Percentiles rank a stretch among this genome's conserved stretches.
These are phyloP conservation scores for Heliothis peltigera DNA, from an alignment of 2,888 invertebrate genomes.

Conservation along the genomic window DNA sequence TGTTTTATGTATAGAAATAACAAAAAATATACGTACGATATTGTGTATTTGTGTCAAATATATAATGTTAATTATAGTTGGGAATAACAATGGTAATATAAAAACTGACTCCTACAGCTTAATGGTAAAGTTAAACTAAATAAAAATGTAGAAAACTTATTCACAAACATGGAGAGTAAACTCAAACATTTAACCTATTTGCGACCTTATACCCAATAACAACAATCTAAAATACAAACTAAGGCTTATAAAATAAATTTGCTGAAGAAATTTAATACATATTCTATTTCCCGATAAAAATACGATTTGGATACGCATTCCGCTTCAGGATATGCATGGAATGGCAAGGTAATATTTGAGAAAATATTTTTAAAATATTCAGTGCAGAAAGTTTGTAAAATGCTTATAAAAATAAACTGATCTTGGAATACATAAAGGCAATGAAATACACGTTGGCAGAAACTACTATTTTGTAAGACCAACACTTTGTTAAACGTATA, in stretches of 20 bases:
- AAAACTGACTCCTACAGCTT: too few species aligned
- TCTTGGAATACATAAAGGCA: background rate
- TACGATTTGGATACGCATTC: constrained; percentile 63
- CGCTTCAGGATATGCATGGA: constrained; percentile 56
- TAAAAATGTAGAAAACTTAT: background rate
- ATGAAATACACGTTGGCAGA: background rate
- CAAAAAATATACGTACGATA: too few species aligned
- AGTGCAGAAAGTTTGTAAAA: constrained; percentile 32
- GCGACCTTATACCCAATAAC: background rate
- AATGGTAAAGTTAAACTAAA: too few species aligned
- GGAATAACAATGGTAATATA: too few species aligned
- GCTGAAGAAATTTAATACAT: constrained; percentile 57
- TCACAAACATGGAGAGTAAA: background rate
- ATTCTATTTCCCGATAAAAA: constrained; percentile 66
- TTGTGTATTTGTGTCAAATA: too few species aligned
- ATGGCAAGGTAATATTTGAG: constrained; percentile 53
- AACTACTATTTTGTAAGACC: background rate
- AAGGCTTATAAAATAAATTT: constrained; percentile 47
- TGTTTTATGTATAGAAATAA: too few species aligned
- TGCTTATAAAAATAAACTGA: constrained; percentile 19
- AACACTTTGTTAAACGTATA: background rate
- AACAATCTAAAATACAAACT: constrained; percentile 19
- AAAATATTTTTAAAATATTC: constrained; percentile 53
- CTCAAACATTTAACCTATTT: background rate
- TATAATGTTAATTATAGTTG: too few species aligned